Evolutionary conservation across 2,113 vertebrate species (phyloP), one percentile per base, ranked within the genome.

Genomic region (Neomonachus schauinslandi): DNA sequence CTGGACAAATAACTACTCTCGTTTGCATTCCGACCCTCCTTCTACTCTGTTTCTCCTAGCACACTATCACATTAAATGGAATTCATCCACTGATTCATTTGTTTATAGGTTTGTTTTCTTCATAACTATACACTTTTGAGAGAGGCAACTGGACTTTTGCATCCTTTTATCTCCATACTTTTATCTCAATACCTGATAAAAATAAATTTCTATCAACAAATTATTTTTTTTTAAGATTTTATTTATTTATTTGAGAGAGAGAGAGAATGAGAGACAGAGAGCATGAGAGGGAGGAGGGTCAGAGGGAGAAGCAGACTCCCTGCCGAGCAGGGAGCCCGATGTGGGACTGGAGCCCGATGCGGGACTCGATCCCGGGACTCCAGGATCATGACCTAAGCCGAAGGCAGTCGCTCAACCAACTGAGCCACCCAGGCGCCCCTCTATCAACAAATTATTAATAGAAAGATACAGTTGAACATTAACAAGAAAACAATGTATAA

Each of bases 401-500:
- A n/a, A n/a, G n/a, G n/a, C n/a, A n/a, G n/a, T n/a, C n/a, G n/a
- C n/a, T n/a, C n/a, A n/a, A n/a, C n/a, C n/a, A n/a, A n/a, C n/a
- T n/a, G n/a, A n/a, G n/a, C n/a, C n/a, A n/a, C n/a, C n/a, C n/a
- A n/a, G n/a, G n/a, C n/a, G n/a, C n/a, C n/a, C n/a, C n/a, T 83
- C 4, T 97, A 59, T 46, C 67, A 74, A 53, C 19, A 71, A 87
- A 63, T 65, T 67, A 72, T 71, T 67, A 59, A 82, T n/a, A 92
- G 49, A 71, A 82, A 85, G 22, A n/a, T 33, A 93, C 0, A 36
- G 5, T 7, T 84, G 36, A 89, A 80, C 15, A 76, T 63, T 74
- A 95, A 84, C n/a, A 80, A 21, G 59, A 95, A 93, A 86, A 63
- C 67, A 65, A 80, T 65, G 65, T 18, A 33, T 49, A 92, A 85